phyloP scores from a whole-genome alignment of 2,888 invertebrate genomes.

The Icerya purchasi region DNA sequence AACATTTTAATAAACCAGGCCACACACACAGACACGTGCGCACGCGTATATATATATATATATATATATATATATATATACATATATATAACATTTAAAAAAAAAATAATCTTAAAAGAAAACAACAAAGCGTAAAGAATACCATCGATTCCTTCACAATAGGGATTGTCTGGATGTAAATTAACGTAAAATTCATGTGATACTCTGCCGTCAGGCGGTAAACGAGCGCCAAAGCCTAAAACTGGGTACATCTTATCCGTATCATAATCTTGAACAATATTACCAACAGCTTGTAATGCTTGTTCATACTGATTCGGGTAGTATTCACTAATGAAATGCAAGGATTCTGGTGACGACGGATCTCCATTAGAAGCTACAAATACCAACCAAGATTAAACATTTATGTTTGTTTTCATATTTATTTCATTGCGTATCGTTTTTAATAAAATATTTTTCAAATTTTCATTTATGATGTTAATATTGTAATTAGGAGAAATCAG shows the following conservation, averaged over 20 bases:
- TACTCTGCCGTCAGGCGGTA: constrained; percentile 27
- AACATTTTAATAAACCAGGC: too few species aligned
- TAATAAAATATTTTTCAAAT: neutral
- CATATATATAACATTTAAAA: neutral
- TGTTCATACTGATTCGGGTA: constrained; percentile 26
- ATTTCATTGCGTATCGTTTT: too few species aligned
- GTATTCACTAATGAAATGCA: constrained; percentile 26
- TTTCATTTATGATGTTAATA: neutral
- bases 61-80: neutral
- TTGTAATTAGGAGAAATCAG: too few species aligned
- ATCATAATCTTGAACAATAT: constrained; percentile 29
- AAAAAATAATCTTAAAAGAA: too few species aligned
- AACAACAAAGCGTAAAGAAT: too few species aligned
- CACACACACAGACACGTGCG: neutral
- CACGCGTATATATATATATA: neutral
- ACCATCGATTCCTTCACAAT: constrained; percentile 28
- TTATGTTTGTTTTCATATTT: too few species aligned
- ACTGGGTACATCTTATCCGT: constrained; percentile 30
- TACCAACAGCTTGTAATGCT: constrained; percentile 26
- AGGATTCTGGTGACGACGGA: constrained; percentile 24
- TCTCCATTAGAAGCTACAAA: constrained; percentile 27
- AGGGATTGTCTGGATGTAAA: constrained; percentile 31
- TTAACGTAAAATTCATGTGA: constrained; percentile 30
- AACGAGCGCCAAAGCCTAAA: constrained; percentile 27
- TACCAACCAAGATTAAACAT: too few species aligned